Evolutionary conservation across 2,113 vertebrate genomes (phyloP), one percentile per base, ranked within the genome.

Genomic region (Cardinalis cardinalis): DNA sequence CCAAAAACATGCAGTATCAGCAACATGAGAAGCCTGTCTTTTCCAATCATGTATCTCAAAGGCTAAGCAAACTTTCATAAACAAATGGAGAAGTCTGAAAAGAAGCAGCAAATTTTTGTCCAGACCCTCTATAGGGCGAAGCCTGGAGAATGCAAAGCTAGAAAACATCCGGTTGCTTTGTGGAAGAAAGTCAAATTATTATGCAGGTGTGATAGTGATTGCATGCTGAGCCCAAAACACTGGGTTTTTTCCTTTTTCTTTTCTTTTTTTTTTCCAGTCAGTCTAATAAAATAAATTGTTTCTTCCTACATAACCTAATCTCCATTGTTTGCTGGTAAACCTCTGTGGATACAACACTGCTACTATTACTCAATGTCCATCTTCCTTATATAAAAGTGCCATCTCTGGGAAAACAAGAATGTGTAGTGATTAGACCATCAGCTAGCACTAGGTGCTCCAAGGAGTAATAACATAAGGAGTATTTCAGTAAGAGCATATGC

Each of bases 141-240:
- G 59, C 26, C 51, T 83, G 89, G 71, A 93, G 60, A 28, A 71
- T 10, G 23, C 21, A 90, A 90, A 64, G 31, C 36, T 65, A 63
- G 38, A 87, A 51, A 91, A 63, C 29, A 87, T 44, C 29, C 34
- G n/a, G 4, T 60, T 28, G 32, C 43, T 93, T 78, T 10, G 3
- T n/a, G 40, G 49, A 76, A 29, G 38, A 28, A 89, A 93, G 14
- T 66, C 16, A 79, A 88, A 60, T 87, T 49, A 66, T 31, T 32
- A 26, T 3, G 23, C 25, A 52, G 1, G 1, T 40, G 13, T 51
- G 36, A 28, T 29, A 36, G 74, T 24, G 26, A 72, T 1, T 31
- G 10, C 6, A 7, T 59, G 28, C 20, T 63, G 3, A 68, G 21
- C 14, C n/a, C 21, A 71, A 53, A 86, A 43, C 7, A 44, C 0